A percentile compares a stretch with the other conserved stretches of the same genome.
Conservation (phyloP, 2,888 invertebrate genomes). For the Tenthredo scrophulariae region DNA sequence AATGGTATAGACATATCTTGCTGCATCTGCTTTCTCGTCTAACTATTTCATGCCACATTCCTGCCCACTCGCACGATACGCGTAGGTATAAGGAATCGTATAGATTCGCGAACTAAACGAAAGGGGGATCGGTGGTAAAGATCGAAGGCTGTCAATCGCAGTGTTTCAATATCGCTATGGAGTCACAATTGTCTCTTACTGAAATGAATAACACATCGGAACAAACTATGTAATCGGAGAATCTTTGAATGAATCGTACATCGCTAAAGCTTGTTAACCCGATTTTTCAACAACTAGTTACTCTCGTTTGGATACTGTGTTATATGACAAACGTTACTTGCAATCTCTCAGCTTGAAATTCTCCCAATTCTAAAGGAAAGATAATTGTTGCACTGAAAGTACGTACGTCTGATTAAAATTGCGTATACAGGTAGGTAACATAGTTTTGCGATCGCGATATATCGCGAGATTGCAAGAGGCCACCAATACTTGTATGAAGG, state of each 20-base stretch:
- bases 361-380: background rate
- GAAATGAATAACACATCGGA: background rate
- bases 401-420: background rate
- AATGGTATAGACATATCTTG: constrained; percentile 4
- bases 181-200: constrained; percentile 2
- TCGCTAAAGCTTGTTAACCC: background rate
- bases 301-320: background rate
- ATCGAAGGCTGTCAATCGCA: background rate
- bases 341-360: background rate
- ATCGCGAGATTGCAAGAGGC: background rate
- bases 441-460: constrained; percentile 14
- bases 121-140: background rate
- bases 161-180: background rate
- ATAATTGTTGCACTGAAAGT: background rate
- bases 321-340: background rate
- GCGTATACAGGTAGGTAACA: background rate
- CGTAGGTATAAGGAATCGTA: constrained; percentile 30
- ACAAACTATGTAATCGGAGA: background rate
- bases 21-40: constrained; percentile 44
- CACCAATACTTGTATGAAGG: constrained; percentile 11
- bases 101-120: constrained; percentile 15
- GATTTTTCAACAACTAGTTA: background rate
- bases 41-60: constrained; percentile 25
- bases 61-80: constrained; percentile 50
- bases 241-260: background rate